phyloP scores from a whole-genome alignment of 1,140 invertebrate species.

The Platorchestia sp. region DNA sequence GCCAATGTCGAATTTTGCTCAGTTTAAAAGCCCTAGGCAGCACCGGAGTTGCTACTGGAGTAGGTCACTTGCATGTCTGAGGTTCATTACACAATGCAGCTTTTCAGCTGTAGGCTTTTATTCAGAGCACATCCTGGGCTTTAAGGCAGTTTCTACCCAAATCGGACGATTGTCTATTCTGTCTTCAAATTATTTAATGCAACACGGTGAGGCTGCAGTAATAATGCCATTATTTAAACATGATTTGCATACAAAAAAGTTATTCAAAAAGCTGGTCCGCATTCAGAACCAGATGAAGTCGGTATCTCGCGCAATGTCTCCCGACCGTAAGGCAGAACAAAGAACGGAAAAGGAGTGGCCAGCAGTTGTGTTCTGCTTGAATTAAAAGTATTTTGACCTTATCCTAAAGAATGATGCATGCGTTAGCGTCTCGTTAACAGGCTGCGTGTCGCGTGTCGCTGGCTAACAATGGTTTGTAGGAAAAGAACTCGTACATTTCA shows the following conservation, averaged over 20 bases:
- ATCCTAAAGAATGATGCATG: not conserved
- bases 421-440: not conserved
- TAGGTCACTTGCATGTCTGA: not conserved
- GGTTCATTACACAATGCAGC: not conserved
- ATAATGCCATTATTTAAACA: not conserved
- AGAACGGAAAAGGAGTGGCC: constrained; percentile 5
- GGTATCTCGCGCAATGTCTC: not conserved
- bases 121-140: not conserved
- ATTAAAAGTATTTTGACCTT: not conserved
- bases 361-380: not conserved
- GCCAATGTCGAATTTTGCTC: too few species aligned
- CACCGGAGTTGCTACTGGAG: not conserved
- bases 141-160: not conserved
- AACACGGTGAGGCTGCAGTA: not conserved
- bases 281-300: not conserved
- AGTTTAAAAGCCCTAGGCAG: too few species aligned
- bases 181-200: not conserved
- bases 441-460: not conserved
- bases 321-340: not conserved
- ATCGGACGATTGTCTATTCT: not conserved
- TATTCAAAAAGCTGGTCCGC: not conserved
- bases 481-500: not conserved
- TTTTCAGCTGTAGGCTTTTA: not conserved
- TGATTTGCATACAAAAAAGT: not conserved
- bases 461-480: not conserved